Evolutionary conservation across 2,113 vertebrate genomes (phyloP).

Genomic region (Gobius niger): DNA sequence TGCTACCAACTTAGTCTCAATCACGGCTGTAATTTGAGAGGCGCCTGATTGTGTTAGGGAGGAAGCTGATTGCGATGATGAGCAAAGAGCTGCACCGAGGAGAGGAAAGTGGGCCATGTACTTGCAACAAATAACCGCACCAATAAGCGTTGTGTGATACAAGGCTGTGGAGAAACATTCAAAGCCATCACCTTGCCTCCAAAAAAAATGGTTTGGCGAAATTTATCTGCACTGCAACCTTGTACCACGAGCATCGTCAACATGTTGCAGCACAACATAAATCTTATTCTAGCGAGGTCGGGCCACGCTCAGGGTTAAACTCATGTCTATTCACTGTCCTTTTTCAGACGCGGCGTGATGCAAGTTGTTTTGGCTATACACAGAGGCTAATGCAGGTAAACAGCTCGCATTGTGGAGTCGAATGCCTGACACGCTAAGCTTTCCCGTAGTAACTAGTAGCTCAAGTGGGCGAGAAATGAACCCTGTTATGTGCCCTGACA

Average conservation of each 20-base stretch:
- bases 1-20: slow-evolving; percentile 45
- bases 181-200: slow-evolving; percentile 15
- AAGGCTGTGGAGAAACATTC: slow-evolving; percentile 26
- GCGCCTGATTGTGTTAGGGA: slow-evolving; percentile 58
- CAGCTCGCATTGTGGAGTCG: slow-evolving; percentile 40
- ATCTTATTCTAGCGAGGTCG: slow-evolving; percentile 29
- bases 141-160: slow-evolving; percentile 36
- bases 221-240: slow-evolving; percentile 28
- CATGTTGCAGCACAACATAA: slow-evolving; percentile 20
- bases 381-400: slow-evolving; percentile 65
- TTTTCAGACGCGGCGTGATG: slow-evolving; percentile 27
- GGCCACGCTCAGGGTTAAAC: slow-evolving; percentile 33
- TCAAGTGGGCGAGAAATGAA: slow-evolving; percentile 74
- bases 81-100: slow-evolving; percentile 44
- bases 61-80: slow-evolving; percentile 64
- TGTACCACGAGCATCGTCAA: slow-evolving; percentile 9
- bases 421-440: slow-evolving; percentile 59
- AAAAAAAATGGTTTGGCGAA: slow-evolving; percentile 21
- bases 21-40: slow-evolving; percentile 61
- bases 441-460: slow-evolving; percentile 47
- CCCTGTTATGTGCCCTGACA: slow-evolving; percentile 78
- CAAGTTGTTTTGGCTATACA: slow-evolving; percentile 41
- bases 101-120: slow-evolving; percentile 57
- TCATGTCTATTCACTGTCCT: slow-evolving; percentile 20
- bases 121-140: slow-evolving; percentile 40